phyloP scores from a whole-genome alignment of 2,888 invertebrate species.

The Orthonevra nobilis region DNA sequence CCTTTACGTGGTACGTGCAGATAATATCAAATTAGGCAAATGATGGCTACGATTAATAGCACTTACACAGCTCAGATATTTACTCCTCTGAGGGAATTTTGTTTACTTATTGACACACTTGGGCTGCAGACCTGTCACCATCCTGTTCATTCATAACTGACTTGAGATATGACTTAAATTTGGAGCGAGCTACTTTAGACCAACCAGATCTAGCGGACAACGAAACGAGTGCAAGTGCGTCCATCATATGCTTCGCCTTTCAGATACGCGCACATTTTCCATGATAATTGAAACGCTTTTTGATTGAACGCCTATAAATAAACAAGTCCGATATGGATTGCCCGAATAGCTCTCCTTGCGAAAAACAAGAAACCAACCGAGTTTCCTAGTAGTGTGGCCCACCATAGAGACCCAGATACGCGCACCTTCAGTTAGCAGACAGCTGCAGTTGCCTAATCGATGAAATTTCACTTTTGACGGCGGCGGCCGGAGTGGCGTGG shows the following conservation, averaged over 20 bases:
- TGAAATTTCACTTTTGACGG: conserved; percentile 63
- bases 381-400: conserved; percentile 38
- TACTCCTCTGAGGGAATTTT: conserved; percentile 4
- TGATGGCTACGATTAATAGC: conserved; percentile 44
- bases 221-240: conserved; percentile 3
- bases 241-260: conserved; percentile 23
- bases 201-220: conserved; percentile 1
- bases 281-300: conserved; percentile 41
- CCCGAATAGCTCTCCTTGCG: conserved; percentile 13
- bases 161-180: neutral
- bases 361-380: conserved; percentile 1
- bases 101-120: neutral
- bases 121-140: conserved; percentile 45
- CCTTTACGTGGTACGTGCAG: conserved; percentile 31
- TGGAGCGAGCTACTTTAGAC: neutral
- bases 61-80: conserved; percentile 16
- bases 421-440: conserved; percentile 53
- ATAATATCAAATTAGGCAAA: conserved; percentile 49
- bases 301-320: conserved; percentile 29
- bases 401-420: conserved; percentile 29
- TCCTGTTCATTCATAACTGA: conserved; percentile 41
- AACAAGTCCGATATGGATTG: conserved; percentile 27
- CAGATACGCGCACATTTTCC: conserved; percentile 12
- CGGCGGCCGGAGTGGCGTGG: too few species aligned
- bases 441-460: conserved; percentile 56